Evolutionary conservation across 2,888 invertebrate species (phyloP).

Genomic region (Patella depressa): DNA sequence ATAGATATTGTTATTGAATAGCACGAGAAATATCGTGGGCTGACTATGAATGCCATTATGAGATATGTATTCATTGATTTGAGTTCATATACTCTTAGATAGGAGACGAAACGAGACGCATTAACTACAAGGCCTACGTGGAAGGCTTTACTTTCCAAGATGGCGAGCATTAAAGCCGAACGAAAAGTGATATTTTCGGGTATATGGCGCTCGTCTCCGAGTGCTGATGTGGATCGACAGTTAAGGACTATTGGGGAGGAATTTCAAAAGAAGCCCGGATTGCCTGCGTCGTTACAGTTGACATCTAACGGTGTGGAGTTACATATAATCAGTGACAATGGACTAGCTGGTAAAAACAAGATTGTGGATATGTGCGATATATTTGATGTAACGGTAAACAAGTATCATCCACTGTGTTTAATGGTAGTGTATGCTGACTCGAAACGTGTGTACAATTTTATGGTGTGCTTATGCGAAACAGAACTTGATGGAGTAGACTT

Average conservation of each 20-base stretch:
- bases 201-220: slow-evolving; percentile 21
- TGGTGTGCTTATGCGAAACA: slow-evolving; percentile 20
- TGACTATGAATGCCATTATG: slow-evolving; percentile 9
- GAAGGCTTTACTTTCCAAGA: background rate
- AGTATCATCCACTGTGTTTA: slow-evolving; percentile 28
- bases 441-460: slow-evolving; percentile 16
- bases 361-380: slow-evolving; percentile 27
- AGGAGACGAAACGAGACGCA: background rate
- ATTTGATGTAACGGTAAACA: slow-evolving; percentile 30
- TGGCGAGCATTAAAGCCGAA: slow-evolving; percentile 27
- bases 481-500: slow-evolving; percentile 22
- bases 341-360: slow-evolving; percentile 17
- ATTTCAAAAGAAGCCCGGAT: slow-evolving; percentile 21
- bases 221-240: slow-evolving; percentile 19
- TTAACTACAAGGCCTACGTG: background rate
- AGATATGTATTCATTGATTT: slow-evolving; percentile 9
- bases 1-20: background rate
- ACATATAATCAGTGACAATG: slow-evolving; percentile 24
- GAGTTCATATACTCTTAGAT: background rate
- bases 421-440: slow-evolving; percentile 31
- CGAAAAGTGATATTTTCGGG: slow-evolving; percentile 28
- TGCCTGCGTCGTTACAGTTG: slow-evolving; percentile 23
- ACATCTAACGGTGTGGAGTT: slow-evolving; percentile 29
- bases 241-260: slow-evolving; percentile 26
- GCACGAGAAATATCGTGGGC: slow-evolving; percentile 6